Evolutionary conservation across 1,140 invertebrate species (phyloP), one percentile per base, ranked within the genome.

Genomic region (Magallana ariakensis): DNA sequence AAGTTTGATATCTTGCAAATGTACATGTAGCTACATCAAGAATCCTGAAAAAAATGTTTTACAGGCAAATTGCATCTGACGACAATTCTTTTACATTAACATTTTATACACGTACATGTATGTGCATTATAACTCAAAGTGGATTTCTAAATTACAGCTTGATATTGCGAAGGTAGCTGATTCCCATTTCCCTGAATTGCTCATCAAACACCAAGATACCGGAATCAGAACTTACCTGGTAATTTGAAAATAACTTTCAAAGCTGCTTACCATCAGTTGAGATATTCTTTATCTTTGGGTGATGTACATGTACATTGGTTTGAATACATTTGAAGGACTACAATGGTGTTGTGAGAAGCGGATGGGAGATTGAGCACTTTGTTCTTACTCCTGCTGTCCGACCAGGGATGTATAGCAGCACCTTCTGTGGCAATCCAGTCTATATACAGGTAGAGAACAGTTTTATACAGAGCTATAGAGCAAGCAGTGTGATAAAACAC

Each of bases 121-220:
- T 5, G 5, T 46, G 1, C 3, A 46, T 46, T 46, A 46, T 46
- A 46, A 5, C 5, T 46, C 5, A 46, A 4, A 4, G 33, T 46
- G 33, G 33, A 46, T 46, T 46, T 46, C 33, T 46, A 4, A 10
- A 70, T 54, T 54, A 80, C 53, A 53, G 11, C 15, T 60, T 11
- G 86, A 85, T 19, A 83, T 92, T 56, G 89, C 90, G 57, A 87
- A 86, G 54, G 60, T 90, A 11, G 88, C 91, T 13, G 89, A 90
- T 55, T 85, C 83, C 3, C 91, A 92, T 86, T 92, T 92, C 83
- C 91, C 91, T 54, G 91, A 92, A 57, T 80, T 92, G 15, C 70
- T 91, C 3, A 70, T 62, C 9, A 86, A 89, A 54, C 83, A 90
- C 60, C 57, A 89, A 54, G 91, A 92, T 80, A 60, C 88, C 70